Conservation (phyloP, 2,888 invertebrate genomes). For the Bursaphelenchus okinawaensis region DNA sequence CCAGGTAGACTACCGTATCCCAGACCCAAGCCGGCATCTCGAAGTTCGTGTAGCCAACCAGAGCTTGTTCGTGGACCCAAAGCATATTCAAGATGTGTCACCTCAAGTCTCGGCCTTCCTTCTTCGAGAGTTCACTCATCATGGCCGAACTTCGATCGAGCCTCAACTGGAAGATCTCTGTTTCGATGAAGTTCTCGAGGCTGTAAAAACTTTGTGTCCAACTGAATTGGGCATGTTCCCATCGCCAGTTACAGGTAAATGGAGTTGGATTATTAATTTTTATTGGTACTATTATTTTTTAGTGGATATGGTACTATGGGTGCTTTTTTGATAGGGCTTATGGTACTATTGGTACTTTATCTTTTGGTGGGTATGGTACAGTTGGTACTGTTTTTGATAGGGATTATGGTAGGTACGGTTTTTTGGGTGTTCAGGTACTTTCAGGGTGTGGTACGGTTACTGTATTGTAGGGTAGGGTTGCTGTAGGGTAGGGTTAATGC, state of each 20-base stretch:
- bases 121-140: constrained; percentile 22
- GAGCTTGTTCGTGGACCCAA: constrained; percentile 23
- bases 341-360: too few species aligned
- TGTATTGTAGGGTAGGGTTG: too few species aligned
- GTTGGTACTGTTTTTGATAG: too few species aligned
- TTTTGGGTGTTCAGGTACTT: too few species aligned
- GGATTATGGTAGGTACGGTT: too few species aligned
- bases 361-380: too few species aligned
- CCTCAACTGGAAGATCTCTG: constrained; percentile 25
- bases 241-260: constrained; percentile 24
- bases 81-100: constrained; percentile 22
- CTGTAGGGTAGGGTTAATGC: too few species aligned
- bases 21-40: constrained; percentile 24
- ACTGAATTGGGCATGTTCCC: constrained; percentile 32
- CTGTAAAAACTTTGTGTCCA: constrained; percentile 24
- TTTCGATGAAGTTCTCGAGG: constrained; percentile 24
- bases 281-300: too few species aligned
- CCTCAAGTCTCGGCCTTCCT: constrained; percentile 24
- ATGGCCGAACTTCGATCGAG: constrained; percentile 20
- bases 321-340: too few species aligned
- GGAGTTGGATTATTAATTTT: too few species aligned
- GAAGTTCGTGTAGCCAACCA: constrained; percentile 24
- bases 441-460: too few species aligned
- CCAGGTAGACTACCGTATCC: constrained; percentile 30
- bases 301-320: too few species aligned